Base-by-base conservation (phyloP, 1,140 invertebrate genomes). In the Penaeus chinensis region DNA sequence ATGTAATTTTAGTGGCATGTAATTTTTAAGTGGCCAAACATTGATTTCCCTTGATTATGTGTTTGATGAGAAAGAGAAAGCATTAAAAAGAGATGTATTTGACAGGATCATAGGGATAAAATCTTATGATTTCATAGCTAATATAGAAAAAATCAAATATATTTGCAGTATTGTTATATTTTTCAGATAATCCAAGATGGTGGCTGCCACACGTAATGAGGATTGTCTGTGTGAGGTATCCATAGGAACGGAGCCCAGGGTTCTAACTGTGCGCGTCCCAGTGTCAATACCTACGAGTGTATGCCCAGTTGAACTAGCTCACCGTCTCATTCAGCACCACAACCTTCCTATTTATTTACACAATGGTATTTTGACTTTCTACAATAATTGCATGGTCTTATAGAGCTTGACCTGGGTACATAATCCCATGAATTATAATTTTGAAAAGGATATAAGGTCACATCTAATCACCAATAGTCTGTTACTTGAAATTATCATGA, bases 341-440 rank as follows among this genome's bases (percentile, higher is more conserved):
- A 87, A 87, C 71, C 76, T 87, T 76, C 86, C 86, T 74, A 63
- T 87, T 10, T 82, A 87, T 42, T 65, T 87, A 24, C 74, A 77
- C 47, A 78, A 42, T 65, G 84, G 84, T 85, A 47, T n/a, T 32
- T 18, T 27, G 0, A 62, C 47, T 63, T 60, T 61, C 61, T 22
- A 3, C 24, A 60, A 81, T 13, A 8, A 22, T 27, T 54, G 1
- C 11, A 13, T 13, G 54, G 54, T 54, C 54, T 13, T 54, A 54
- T 54, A 54, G 16, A 54, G 8, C 16, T 54, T 54, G 54, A 11
- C 16, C 16, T 54, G 54, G 2, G 54, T 37, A 60, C 22, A 81
- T 61, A 81, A 27, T 81, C 11, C 16, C 47, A 81, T 81, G 24
- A 60, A 20, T 20, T 62, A 24, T 10, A n/a, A n/a, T n/a, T n/a